A percentile compares a stretch with the other conserved stretches of the same genome.
These are phyloP conservation scores for Drosophila percnosoma DNA, from an alignment of 2,888 invertebrate genomes.

Conservation along the genomic window DNA sequence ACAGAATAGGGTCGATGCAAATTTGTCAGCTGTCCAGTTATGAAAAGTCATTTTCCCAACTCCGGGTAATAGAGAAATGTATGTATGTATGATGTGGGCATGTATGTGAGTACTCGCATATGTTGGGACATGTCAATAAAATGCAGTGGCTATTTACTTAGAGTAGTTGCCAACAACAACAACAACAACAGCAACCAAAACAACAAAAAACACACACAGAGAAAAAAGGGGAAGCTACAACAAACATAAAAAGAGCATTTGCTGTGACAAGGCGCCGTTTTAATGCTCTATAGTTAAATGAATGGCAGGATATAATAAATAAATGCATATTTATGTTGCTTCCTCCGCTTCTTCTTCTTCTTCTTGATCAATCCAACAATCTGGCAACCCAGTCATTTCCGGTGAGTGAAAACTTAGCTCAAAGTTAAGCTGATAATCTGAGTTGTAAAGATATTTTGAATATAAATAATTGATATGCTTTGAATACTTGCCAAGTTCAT, in stretches of 20 bases:
- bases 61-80: not conserved
- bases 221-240: constrained; percentile 37
- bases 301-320: not conserved
- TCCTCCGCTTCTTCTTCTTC: not conserved
- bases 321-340: not conserved
- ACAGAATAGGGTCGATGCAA: not conserved
- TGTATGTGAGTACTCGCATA: constrained; percentile 4
- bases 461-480: not conserved
- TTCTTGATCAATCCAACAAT: not conserved
- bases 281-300: constrained; percentile 15
- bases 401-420: not conserved
- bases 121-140: constrained; percentile 35
- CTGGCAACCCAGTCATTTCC: not conserved
- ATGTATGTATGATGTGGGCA: not conserved
- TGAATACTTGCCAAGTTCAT: not conserved
- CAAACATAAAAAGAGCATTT: constrained; percentile 25
- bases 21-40: not conserved
- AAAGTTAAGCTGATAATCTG: not conserved
- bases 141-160: constrained; percentile 43
- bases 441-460: not conserved
- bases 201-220: constrained; percentile 14
- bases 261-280: not conserved
- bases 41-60: not conserved
- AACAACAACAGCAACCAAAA: constrained; percentile 25
- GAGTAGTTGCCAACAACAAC: constrained; percentile 44